Base-by-base conservation (phyloP, 2,888 invertebrate genomes). In the Dasysyrphus albostriatus region DNA sequence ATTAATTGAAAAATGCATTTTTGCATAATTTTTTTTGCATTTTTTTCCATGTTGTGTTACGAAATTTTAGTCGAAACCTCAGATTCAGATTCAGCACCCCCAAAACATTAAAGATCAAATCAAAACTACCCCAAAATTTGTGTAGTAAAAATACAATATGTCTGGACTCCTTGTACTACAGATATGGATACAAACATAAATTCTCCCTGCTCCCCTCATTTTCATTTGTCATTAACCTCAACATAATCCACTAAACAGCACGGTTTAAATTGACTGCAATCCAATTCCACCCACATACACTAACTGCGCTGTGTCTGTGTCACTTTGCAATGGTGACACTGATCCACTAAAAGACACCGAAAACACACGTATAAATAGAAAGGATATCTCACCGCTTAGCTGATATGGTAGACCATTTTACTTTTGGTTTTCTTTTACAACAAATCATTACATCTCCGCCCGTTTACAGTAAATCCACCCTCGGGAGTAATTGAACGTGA, bases 401-500 rank as follows among this genome's bases (percentile, higher is more conserved):
- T 54, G 63, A 44, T 56, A 47, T 54, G 63, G 63, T 56, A 47
- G 49, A 79, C 69, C 80, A 32, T 65, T 77, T 73, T 76, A 54
- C 39, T 77, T 67, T 69, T 34, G 44, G 37, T 58, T 47, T 54
- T 63, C 77, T 82, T 83, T 80, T 76, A 88, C 72, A 67, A 88
- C 83, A 80, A 88, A 88, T 79, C 88, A 88, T 88, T 88, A 88
- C 79, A 80, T 88, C 88, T 73, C 88, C 88, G 73, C 79, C 88
- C 83, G 79, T 79, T 88, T 88, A 69, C 76, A 76, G 79, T 83
- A 88, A 88, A 88, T 88, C 83, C 88, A 88, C 88, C 88, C 88
- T 79, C 69, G 88, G 88, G 88, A 80, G 83, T 83, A 88, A 88
- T 88, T 88, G 88, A 88, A 83, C 88, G 83, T 83, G 88, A 88